A percentile compares a stretch with the other conserved stretches of the same genome.
These are phyloP conservation scores for Heliconius sara DNA, from an alignment of 2,888 invertebrate species.

Conservation along the genomic window DNA sequence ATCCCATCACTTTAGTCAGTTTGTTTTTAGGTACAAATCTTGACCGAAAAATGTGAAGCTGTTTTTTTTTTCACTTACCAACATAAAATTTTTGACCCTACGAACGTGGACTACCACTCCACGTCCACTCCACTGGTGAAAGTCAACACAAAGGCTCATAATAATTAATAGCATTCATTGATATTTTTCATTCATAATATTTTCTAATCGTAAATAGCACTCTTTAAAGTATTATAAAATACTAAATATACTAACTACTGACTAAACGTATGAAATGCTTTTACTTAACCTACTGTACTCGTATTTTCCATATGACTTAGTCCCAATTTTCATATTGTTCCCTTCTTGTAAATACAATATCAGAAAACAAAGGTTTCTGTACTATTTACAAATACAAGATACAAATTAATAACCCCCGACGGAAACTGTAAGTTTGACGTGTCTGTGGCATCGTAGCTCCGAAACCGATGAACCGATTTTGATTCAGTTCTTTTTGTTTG, in stretches of 20 bases:
- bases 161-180: neutral
- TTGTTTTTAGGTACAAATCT: neutral
- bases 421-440: too few relatives aligned
- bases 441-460: neutral
- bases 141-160: neutral
- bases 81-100: too few relatives aligned
- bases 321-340: neutral
- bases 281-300: neutral
- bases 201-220: too few relatives aligned
- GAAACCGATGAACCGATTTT: too few relatives aligned
- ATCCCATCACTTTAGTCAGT: neutral
- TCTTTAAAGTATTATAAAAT: neutral
- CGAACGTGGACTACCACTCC: too few relatives aligned
- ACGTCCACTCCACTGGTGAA: too few relatives aligned
- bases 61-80: too few relatives aligned
- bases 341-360: slow-evolving; percentile 6
- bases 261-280: slow-evolving; percentile 6
- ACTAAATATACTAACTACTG: neutral
- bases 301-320: neutral
- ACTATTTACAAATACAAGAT: slow-evolving; percentile 1
- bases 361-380: slow-evolving; percentile 20
- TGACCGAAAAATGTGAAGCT: too few relatives aligned
- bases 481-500: too few relatives aligned
- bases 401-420: neutral
- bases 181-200: neutral